A percentile compares a stretch with the other conserved stretches of the same genome.
These are phyloP conservation scores for Falco columbarius DNA, from an alignment of 2,797 vertebrate species.

Conservation along the genomic window DNA sequence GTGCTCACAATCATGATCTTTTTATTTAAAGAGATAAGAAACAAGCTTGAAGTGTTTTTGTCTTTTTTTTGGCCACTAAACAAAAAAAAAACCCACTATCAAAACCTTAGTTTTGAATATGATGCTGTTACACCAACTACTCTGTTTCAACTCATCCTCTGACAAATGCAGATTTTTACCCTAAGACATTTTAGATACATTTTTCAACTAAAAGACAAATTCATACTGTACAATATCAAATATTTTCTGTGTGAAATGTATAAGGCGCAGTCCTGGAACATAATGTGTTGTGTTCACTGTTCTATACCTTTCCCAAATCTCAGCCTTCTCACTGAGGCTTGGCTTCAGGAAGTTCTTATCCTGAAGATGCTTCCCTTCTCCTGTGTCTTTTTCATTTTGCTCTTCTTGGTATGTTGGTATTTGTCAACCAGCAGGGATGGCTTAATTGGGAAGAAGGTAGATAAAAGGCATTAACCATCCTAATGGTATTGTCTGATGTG, in stretches of 20 bases:
- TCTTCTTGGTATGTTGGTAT: not conserved
- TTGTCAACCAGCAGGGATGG: not conserved
- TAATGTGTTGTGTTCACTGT: not conserved
- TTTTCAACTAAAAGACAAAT: not conserved
- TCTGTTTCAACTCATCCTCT: not conserved
- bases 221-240: not conserved
- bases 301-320: not conserved
- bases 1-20: not conserved
- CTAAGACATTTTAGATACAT: not conserved
- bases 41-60: not conserved
- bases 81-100: not conserved
- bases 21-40: not conserved
- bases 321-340: not conserved
- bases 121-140: not conserved
- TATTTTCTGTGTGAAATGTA: not conserved
- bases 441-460: not conserved
- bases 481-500: not conserved
- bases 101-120: not conserved
- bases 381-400: fast-evolving
- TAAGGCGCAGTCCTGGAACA: not conserved
- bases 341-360: not conserved
- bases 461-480: not conserved
- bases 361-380: not conserved
- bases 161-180: not conserved
- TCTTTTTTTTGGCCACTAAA: not conserved